These are phyloP conservation scores for Thalpophila matura DNA, from an alignment of 2,888 invertebrate genomes.

Conservation along the genomic window DNA sequence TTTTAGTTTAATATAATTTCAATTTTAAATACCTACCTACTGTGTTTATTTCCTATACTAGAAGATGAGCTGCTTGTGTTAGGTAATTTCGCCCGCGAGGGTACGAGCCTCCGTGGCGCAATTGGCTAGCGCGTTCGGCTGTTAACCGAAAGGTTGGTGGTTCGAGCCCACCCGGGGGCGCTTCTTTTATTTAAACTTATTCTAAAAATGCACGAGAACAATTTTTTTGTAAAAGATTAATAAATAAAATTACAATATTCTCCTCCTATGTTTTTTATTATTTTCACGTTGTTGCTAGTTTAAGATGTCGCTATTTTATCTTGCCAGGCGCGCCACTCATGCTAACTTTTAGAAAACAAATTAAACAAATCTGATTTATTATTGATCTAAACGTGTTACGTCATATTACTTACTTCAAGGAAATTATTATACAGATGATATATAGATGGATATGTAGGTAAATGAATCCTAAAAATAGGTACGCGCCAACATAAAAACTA, in stretches of 20 bases:
- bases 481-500: too few species aligned
- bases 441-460: too few species aligned
- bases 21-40: background rate
- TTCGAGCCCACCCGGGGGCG: conserved; percentile 99
- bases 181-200: conserved; percentile 68
- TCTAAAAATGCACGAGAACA: background rate
- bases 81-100: background rate
- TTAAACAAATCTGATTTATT: too few species aligned
- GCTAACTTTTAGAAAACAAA: too few species aligned
- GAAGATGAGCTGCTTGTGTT: background rate
- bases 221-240: background rate
- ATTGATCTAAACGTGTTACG: too few species aligned
- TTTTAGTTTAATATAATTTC: too few species aligned
- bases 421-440: too few species aligned
- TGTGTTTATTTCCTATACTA: background rate
- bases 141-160: conserved; percentile 99
- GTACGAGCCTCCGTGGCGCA: conserved; percentile 95
- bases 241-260: background rate
- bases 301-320: conserved; percentile 32
- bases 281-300: background rate
- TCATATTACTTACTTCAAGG: too few species aligned
- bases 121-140: conserved; percentile 99
- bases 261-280: background rate
- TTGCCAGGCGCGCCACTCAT: conserved; percentile 36
- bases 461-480: too few species aligned